A percentile compares a stretch with the other conserved stretches of the same genome.
Conservation (phyloP, 2,888 invertebrate genomes). For the Caenorhabditis drosophilae region DNA sequence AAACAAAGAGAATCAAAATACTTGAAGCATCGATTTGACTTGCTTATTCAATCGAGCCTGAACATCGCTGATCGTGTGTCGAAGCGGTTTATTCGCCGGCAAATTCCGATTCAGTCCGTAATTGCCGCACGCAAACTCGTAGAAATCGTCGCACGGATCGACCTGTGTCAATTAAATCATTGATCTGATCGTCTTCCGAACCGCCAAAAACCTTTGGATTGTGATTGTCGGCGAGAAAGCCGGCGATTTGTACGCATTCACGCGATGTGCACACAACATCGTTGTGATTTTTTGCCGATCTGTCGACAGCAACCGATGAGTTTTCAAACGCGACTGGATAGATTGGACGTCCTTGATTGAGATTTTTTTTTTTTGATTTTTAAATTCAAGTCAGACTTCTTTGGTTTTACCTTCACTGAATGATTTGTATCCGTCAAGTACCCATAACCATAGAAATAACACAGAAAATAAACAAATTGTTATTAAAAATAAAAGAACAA, state of each 20-base stretch:
- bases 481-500: slow-evolving; percentile 40
- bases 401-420: slow-evolving; percentile 52
- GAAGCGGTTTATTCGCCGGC: slow-evolving; percentile 58
- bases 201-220: slow-evolving; percentile 50
- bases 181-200: background rate
- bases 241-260: slow-evolving; percentile 61
- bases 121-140: slow-evolving; percentile 67
- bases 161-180: slow-evolving; percentile 29
- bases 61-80: slow-evolving; percentile 64
- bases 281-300: slow-evolving; percentile 46
- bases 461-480: slow-evolving; percentile 44
- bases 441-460: slow-evolving; percentile 50
- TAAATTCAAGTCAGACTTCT: too few relatives aligned
- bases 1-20: slow-evolving; percentile 1
- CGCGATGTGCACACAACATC: slow-evolving; percentile 62
- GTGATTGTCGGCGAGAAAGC: slow-evolving; percentile 61
- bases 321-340: slow-evolving; percentile 43
- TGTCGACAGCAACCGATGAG: slow-evolving; percentile 49
- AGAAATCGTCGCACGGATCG: slow-evolving; percentile 66
- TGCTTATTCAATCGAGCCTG: slow-evolving; percentile 63
- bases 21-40: slow-evolving; percentile 55
- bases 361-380: background rate
- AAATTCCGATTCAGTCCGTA: slow-evolving; percentile 61
- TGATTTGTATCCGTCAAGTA: slow-evolving; percentile 54
- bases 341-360: slow-evolving; percentile 39